Evolutionary conservation across 1,140 invertebrate genomes (phyloP).

Genomic region (Amphibalanus amphitrite): DNA sequence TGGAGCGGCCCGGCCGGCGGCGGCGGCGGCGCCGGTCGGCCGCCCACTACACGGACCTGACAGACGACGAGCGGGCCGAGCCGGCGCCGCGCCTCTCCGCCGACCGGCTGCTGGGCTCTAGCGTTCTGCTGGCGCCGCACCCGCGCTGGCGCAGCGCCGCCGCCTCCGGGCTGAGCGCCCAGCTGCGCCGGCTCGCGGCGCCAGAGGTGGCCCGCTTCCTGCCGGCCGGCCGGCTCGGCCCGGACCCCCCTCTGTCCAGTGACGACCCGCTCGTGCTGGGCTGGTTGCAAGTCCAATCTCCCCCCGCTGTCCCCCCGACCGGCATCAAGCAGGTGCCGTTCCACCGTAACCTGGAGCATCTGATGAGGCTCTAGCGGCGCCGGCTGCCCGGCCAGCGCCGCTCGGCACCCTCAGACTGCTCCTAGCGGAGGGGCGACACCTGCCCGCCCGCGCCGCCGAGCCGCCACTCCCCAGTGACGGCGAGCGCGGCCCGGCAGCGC

Average conservation of each 20-base stretch:
- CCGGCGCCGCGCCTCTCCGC: too few species aligned
- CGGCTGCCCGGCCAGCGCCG: background rate
- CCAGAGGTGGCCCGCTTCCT: background rate
- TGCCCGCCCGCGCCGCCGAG: too few species aligned
- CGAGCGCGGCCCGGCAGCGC: too few species aligned
- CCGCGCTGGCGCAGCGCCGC: background rate
- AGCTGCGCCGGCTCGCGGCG: background rate
- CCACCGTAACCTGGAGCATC: background rate
- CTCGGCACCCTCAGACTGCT: too few species aligned
- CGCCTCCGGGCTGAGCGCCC: background rate
- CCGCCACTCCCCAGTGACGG: too few species aligned
- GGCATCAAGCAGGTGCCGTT: background rate
- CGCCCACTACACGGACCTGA: background rate
- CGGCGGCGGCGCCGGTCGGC: too few species aligned
- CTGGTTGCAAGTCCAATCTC: slow-evolving; percentile 4
- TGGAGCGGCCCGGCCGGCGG: background rate
- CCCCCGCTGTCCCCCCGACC: background rate
- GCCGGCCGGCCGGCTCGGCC: background rate
- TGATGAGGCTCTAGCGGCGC: background rate
- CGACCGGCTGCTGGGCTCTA: background rate
- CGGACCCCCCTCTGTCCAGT: background rate
- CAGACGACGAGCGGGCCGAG: background rate
- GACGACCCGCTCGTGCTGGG: background rate
- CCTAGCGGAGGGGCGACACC: too few species aligned
- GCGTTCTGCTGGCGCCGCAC: background rate